phyloP scores from a whole-genome alignment of 1,140 invertebrate genomes.

The Hyphantria cunea region DNA sequence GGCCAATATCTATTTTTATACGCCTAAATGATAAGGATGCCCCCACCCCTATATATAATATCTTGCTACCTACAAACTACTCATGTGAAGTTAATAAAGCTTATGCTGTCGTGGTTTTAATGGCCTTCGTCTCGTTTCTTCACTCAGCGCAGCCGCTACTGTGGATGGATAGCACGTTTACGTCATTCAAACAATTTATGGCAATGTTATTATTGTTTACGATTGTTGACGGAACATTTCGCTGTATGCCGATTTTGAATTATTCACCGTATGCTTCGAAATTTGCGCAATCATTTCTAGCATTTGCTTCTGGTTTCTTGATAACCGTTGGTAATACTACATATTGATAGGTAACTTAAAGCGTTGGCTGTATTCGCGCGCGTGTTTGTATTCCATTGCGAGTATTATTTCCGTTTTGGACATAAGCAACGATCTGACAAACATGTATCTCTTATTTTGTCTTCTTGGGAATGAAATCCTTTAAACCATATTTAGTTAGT shows the following conservation, averaged over 20 bases:
- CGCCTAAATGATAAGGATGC: too few relatives aligned
- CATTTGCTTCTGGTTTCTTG: constrained; percentile 13
- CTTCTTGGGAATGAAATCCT: neutral
- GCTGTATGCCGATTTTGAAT: constrained; percentile 14
- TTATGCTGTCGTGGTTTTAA: neutral
- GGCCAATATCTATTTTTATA: too few relatives aligned
- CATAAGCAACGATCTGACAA: too few relatives aligned
- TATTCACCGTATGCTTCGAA: constrained; percentile 11
- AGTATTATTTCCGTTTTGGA: too few relatives aligned
- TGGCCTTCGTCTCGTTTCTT: constrained; percentile 14
- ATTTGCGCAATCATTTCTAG: constrained; percentile 3
- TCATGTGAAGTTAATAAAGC: too few relatives aligned
- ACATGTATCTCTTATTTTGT: too few relatives aligned
- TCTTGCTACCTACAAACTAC: too few relatives aligned
- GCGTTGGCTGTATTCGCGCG: too few relatives aligned
- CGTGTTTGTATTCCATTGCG: too few relatives aligned
- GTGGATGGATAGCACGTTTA: constrained; percentile 17
- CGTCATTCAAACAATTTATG: constrained; percentile 32
- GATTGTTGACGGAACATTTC: constrained; percentile 17
- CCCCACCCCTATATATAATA: too few relatives aligned
- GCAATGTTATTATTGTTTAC: constrained; percentile 33
- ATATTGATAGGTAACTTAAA: too few relatives aligned
- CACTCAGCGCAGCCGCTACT: constrained; percentile 5
- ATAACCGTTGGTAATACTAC: too few relatives aligned
- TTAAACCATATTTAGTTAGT: neutral